Conservation (phyloP, 2,797 vertebrate species). For the Moxostoma hubbsi region DNA sequence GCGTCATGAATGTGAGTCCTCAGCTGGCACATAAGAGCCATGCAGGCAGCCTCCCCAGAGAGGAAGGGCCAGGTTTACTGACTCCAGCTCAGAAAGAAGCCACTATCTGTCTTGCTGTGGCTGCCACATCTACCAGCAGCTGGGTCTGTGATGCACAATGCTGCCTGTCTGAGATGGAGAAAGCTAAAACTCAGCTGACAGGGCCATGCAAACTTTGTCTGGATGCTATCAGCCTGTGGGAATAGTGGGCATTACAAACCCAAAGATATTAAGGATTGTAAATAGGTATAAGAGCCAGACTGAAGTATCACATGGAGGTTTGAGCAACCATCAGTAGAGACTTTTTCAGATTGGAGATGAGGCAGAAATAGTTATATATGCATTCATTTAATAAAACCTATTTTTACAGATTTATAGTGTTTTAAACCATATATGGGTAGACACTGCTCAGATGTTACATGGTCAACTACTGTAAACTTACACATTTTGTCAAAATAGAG, state of each 20-base stretch:
- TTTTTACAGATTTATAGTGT: too few relatives aligned
- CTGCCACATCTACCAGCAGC: slow-evolving; percentile 42
- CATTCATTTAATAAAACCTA: too few relatives aligned
- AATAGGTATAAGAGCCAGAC: slow-evolving; percentile 59
- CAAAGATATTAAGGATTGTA: slow-evolving; percentile 56
- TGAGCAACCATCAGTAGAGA: slow-evolving; percentile 39
- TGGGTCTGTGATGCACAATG: slow-evolving; percentile 30
- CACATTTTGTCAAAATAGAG: too few relatives aligned
- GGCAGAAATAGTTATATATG: background rate
- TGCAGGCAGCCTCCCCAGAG: slow-evolving; percentile 82
- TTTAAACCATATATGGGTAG: background rate
- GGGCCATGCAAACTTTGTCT: slow-evolving; percentile 59
- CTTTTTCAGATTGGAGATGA: slow-evolving; percentile 7
- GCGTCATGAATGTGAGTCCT: slow-evolving; percentile 76
- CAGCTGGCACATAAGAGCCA: slow-evolving; percentile 78
- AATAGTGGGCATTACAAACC: slow-evolving; percentile 59
- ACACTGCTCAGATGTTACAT: background rate
- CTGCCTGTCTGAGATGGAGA: slow-evolving; percentile 53
- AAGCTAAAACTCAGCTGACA: slow-evolving; percentile 62
- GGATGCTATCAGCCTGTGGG: slow-evolving; percentile 52
- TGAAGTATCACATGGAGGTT: slow-evolving; percentile 46
- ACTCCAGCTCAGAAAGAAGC: slow-evolving; percentile 77
- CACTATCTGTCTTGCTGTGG: slow-evolving; percentile 75
- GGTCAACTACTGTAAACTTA: background rate
- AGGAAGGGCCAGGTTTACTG: slow-evolving; percentile 78